These are phyloP conservation scores for Nannoperca australis DNA, from an alignment of 2,797 vertebrate species.

Conservation along the genomic window DNA sequence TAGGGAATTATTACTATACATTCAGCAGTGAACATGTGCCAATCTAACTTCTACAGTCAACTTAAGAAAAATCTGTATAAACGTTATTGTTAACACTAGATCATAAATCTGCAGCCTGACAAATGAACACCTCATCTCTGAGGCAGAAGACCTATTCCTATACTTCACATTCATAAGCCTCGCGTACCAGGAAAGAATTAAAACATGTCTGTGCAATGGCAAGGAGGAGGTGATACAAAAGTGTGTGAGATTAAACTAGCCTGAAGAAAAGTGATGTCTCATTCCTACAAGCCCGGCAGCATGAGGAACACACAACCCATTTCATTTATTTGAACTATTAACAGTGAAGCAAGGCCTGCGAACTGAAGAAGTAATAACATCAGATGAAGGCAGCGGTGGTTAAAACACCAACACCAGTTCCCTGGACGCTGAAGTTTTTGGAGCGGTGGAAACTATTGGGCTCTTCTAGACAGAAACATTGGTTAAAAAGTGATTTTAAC, in stretches of 20 bases:
- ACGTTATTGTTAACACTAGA: slow-evolving; percentile 15
- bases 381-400: slow-evolving; percentile 61
- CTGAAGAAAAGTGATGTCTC: not conserved
- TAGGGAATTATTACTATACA: slow-evolving; percentile 51
- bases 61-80: slow-evolving; percentile 16
- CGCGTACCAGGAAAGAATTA: slow-evolving; percentile 3
- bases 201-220: slow-evolving; percentile 27
- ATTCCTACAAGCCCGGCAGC: not conserved
- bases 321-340: not conserved
- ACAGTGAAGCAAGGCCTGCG: slow-evolving; percentile 25
- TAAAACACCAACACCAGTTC: slow-evolving; percentile 36
- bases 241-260: not conserved
- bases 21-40: slow-evolving; percentile 62
- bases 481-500: accelerated
- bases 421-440: not conserved
- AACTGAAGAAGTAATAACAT: slow-evolving; percentile 41
- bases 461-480: not conserved
- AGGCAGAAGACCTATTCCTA: slow-evolving; percentile 27
- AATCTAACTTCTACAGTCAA: slow-evolving; percentile 11
- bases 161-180: slow-evolving; percentile 25
- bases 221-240: not conserved
- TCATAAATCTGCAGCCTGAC: slow-evolving; percentile 12
- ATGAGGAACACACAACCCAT: not conserved
- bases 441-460: slow-evolving; percentile 1
- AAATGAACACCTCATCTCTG: slow-evolving; percentile 13